Conservation (phyloP, 2,888 invertebrate genomes). For the Aromia moschata region DNA sequence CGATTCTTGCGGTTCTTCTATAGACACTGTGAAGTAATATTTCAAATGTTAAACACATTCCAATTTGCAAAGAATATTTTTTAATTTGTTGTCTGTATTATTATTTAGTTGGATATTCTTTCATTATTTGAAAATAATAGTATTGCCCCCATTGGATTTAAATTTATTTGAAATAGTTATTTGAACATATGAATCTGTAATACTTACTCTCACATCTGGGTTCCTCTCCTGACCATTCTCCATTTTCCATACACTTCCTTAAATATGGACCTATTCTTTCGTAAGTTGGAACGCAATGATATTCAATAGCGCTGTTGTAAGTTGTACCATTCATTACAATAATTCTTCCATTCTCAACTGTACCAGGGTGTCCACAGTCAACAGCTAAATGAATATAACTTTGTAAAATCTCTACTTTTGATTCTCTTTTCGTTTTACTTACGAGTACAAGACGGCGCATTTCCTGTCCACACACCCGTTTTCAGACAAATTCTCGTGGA, state of each 20-base stretch:
- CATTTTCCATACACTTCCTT: slow-evolving; percentile 84
- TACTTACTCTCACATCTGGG: slow-evolving; percentile 79
- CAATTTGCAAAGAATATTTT: too few species aligned
- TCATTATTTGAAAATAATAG: too few species aligned
- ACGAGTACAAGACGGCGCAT: slow-evolving; percentile 83
- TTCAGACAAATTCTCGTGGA: slow-evolving; percentile 78
- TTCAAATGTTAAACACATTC: too few species aligned
- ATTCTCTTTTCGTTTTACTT: slow-evolving; percentile 56
- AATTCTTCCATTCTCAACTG: slow-evolving; percentile 85
- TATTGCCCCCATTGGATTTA: too few species aligned
- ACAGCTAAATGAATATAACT: slow-evolving; percentile 69
- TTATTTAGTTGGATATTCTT: too few species aligned
- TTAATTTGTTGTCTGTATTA: too few species aligned
- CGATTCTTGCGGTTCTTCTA: slow-evolving; percentile 76
- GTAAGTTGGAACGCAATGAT: slow-evolving; percentile 87
- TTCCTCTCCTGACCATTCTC: slow-evolving; percentile 87
- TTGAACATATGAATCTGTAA: too few species aligned
- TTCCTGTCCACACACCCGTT: slow-evolving; percentile 84
- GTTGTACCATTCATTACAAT: slow-evolving; percentile 87
- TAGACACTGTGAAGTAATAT: slow-evolving; percentile 67
- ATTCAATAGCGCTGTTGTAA: slow-evolving; percentile 87
- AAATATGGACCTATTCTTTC: slow-evolving; percentile 84
- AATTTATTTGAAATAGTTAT: too few species aligned
- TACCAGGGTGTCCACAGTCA: slow-evolving; percentile 82
- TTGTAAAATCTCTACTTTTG: background rate